Evolutionary conservation across 2,113 vertebrate species (phyloP).

Genomic region (Turdus rufiventris): DNA sequence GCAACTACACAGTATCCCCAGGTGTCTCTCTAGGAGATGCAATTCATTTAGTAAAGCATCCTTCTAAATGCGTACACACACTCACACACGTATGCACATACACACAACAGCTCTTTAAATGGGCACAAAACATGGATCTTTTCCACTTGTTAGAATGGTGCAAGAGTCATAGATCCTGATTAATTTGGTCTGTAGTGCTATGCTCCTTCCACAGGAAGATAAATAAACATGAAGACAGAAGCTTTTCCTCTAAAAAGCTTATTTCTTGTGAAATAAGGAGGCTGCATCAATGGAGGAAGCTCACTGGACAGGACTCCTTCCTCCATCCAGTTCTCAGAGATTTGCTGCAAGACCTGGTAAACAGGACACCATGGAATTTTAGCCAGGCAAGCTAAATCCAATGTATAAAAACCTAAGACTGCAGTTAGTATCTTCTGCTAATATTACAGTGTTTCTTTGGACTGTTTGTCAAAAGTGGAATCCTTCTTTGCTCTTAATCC

Average conservation of each 20-base stretch:
- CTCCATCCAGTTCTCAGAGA: background rate
- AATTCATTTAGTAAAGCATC: conserved; percentile 63
- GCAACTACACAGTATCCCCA: conserved; percentile 37
- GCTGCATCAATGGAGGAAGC: background rate
- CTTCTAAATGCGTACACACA: background rate
- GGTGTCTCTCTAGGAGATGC: conserved; percentile 36
- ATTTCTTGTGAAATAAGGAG: background rate
- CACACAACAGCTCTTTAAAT: background rate
- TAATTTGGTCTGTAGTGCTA: background rate
- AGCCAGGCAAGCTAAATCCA: background rate
- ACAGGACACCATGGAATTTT: background rate
- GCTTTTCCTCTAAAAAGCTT: background rate
- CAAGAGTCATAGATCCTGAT: background rate
- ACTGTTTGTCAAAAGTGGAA: background rate
- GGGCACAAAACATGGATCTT: background rate
- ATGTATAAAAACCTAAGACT: background rate
- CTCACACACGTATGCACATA: background rate
- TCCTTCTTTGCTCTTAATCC: background rate
- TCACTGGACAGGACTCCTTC: background rate
- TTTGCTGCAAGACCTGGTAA: background rate
- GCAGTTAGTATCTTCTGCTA: background rate
- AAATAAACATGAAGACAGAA: background rate
- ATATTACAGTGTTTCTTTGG: background rate
- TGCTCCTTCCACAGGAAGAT: background rate
- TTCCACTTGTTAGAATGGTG: background rate